These are phyloP conservation scores for Mythimna pallens DNA, from an alignment of 2,888 invertebrate species.

Conservation along the genomic window DNA sequence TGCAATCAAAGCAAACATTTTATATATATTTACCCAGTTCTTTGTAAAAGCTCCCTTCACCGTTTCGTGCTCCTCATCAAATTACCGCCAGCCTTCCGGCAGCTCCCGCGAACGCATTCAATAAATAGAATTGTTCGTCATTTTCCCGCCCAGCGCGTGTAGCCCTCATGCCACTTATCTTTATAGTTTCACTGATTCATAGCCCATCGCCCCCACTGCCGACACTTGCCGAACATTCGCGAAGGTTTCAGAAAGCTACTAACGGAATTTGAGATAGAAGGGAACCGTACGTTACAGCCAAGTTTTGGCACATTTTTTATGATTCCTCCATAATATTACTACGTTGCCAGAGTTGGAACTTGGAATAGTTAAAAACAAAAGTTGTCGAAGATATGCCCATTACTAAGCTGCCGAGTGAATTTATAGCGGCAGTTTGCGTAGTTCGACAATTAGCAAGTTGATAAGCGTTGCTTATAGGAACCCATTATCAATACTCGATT, in stretches of 20 bases:
- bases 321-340: no score
- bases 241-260: background rate
- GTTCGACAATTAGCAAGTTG: slow-evolving; percentile 37
- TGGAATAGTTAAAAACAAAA: background rate
- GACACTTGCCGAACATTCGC: slow-evolving; percentile 15
- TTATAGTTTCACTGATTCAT: slow-evolving; percentile 46
- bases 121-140: slow-evolving; percentile 41
- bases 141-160: slow-evolving; percentile 46
- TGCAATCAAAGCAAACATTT: background rate
- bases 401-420: background rate
- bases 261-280: no score
- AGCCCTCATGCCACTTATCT: slow-evolving; percentile 33
- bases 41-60: background rate
- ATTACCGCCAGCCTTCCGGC: slow-evolving; percentile 24
- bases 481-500: background rate
- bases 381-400: background rate
- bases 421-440: slow-evolving; percentile 8
- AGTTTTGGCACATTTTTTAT: background rate
- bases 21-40: background rate
- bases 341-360: background rate
- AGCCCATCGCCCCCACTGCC: slow-evolving; percentile 7
- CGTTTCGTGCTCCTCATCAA: slow-evolving; percentile 9
- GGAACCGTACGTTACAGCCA: no score
- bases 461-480: slow-evolving; percentile 13
- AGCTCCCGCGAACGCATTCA: slow-evolving; percentile 23